A percentile compares a stretch with the other conserved stretches of the same genome.
Conservation (phyloP, 2,888 invertebrate species). For the Pheosia gnoma region DNA sequence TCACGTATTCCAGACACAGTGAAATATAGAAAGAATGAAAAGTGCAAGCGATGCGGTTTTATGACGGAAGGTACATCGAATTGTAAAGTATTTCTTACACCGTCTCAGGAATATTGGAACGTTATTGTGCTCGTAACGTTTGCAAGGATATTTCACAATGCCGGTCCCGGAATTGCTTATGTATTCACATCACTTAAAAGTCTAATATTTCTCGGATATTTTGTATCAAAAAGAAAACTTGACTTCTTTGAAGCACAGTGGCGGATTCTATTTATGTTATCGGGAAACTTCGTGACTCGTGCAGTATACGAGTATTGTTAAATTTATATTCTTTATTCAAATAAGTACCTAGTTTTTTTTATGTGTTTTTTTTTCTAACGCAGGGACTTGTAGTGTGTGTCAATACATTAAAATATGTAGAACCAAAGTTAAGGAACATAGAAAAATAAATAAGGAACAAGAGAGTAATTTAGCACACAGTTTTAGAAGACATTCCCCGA, state of each 20-base stretch:
- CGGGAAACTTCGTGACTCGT: conserved; percentile 3
- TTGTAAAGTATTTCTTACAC: conserved; percentile 56
- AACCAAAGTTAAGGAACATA: no score
- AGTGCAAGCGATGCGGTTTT: conserved; percentile 65
- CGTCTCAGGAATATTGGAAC: conserved; percentile 60
- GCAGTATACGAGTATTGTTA: conserved; percentile 1
- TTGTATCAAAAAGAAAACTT: conserved; percentile 21
- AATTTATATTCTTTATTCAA: not conserved
- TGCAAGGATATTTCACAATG: conserved; percentile 41
- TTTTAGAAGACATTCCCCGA: not conserved
- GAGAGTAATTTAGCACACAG: no score
- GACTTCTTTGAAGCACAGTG: conserved; percentile 16
- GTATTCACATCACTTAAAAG: conserved; percentile 50
- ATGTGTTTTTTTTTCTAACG: no score
- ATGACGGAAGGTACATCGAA: conserved; percentile 54
- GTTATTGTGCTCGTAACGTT: conserved; percentile 51
- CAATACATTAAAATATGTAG: no score
- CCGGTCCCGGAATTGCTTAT: conserved; percentile 39
- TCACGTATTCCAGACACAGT: conserved; percentile 38
- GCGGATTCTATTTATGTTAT: conserved; percentile 15
- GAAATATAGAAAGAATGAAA: conserved; percentile 49
- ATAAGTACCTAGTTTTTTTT: no score
- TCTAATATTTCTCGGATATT: conserved; percentile 38
- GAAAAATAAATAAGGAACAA: no score
- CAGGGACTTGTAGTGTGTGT: no score